Evolutionary conservation across 2,113 vertebrate genomes (phyloP).

Genomic region (Carassius gibelio): DNA sequence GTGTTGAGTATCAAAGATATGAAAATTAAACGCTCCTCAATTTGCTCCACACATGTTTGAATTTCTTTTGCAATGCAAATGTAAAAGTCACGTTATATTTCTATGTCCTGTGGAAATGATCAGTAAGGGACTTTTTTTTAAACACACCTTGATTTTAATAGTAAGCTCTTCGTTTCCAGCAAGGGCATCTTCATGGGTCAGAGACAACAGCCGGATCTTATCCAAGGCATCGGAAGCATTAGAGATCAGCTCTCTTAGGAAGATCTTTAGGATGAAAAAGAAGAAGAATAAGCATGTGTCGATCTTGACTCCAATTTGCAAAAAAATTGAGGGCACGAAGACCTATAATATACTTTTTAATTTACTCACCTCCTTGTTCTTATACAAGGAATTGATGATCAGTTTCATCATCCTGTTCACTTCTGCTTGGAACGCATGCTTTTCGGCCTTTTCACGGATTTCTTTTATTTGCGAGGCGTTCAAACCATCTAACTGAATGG

Average conservation of each 20-base stretch:
- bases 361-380: constrained; percentile 94
- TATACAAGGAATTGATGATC: constrained; percentile 98
- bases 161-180: constrained; percentile 87
- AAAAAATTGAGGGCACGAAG: not conserved
- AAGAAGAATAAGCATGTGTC: not conserved
- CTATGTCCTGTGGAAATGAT: not conserved
- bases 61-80: constrained; percentile 50
- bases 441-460: constrained; percentile 95
- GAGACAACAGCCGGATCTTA: constrained; percentile 85
- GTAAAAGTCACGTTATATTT: not conserved
- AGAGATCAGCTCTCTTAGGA: constrained; percentile 88
- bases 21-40: not conserved
- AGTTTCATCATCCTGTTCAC: constrained; percentile 99
- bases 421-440: constrained; percentile 96
- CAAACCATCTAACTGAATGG: constrained; percentile 93
- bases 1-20: not conserved
- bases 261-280: constrained; percentile 75
- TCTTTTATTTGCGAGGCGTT: constrained; percentile 97
- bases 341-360: not conserved
- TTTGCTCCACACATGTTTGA: not conserved
- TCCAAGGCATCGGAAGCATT: constrained; percentile 90
- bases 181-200: constrained; percentile 85
- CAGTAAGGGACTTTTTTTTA: not conserved
- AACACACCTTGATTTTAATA: constrained; percentile 86
- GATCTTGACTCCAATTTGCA: not conserved